phyloP scores from a whole-genome alignment of 1,140 invertebrate genomes.

The Brachystomella parvula region DNA sequence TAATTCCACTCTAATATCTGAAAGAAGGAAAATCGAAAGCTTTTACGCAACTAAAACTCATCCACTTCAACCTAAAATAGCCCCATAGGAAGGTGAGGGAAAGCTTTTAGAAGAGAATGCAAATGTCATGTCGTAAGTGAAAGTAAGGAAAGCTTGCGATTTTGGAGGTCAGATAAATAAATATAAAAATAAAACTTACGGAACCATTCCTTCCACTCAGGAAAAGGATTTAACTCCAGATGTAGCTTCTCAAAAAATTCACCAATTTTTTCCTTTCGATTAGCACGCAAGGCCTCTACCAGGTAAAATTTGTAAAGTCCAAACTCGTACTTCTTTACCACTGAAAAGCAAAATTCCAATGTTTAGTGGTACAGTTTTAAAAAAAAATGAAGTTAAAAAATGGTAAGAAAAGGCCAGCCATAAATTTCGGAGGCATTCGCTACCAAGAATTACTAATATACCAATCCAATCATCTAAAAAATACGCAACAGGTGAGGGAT shows the following conservation, averaged over 20 bases:
- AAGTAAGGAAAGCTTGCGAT: neutral
- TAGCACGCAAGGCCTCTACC: constrained; percentile 32
- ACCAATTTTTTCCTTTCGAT: constrained; percentile 31
- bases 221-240: constrained; percentile 28
- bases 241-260: constrained; percentile 39
- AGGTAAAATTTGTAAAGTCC: constrained; percentile 38
- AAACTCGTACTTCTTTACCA: constrained; percentile 38
- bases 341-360: constrained; percentile 9
- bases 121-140: no score
- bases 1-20: no score
- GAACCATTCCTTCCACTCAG: constrained; percentile 38
- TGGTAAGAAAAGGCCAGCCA: neutral
- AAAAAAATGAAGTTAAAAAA: neutral
- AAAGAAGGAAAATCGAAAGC: neutral
- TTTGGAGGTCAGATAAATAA: neutral
- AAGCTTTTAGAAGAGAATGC: no score
- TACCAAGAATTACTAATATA: neutral
- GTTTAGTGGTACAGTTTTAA: neutral
- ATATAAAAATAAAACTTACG: constrained; percentile 18
- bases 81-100: no score
- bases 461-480: neutral
- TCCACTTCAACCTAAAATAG: no score
- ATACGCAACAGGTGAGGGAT: neutral
- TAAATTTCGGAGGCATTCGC: neutral
- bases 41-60: neutral